Conservation (phyloP, 2,888 invertebrate species). For the Cantharis nigra region DNA sequence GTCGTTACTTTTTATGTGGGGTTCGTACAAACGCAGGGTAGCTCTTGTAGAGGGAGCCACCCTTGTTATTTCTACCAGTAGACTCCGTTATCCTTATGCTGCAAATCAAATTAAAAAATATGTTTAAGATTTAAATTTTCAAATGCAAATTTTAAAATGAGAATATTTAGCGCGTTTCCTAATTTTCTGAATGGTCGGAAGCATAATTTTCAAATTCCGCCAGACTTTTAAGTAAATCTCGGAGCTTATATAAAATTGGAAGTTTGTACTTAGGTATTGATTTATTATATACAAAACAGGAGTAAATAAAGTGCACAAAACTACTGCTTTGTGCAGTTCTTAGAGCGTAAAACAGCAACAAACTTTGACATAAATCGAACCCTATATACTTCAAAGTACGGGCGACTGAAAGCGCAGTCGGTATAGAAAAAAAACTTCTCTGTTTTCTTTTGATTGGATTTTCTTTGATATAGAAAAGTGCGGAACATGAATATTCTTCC, state of each 20-base stretch:
- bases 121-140: neutral
- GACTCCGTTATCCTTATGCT: neutral
- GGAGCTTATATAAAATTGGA: neutral
- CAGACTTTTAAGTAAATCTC: neutral
- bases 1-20: slow-evolving; percentile 48
- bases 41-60: slow-evolving; percentile 43
- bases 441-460: slow-evolving; percentile 44
- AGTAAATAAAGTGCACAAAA: slow-evolving; percentile 9
- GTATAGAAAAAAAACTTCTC: slow-evolving; percentile 28
- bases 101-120: neutral
- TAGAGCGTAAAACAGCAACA: slow-evolving; percentile 19
- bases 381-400: slow-evolving; percentile 31
- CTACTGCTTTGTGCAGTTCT: slow-evolving; percentile 16
- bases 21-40: slow-evolving; percentile 43
- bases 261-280: neutral
- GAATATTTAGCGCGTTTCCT: neutral
- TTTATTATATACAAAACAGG: slow-evolving; percentile 5
- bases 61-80: slow-evolving; percentile 46
- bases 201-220: neutral
- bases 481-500: slow-evolving; percentile 44
- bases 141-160: neutral
- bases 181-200: neutral
- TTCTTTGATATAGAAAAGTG: slow-evolving; percentile 44
- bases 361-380: slow-evolving; percentile 28
- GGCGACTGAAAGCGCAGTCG: slow-evolving; percentile 20